phyloP scores from a whole-genome alignment of 1,140 invertebrate genomes.

The Diprion similis region DNA sequence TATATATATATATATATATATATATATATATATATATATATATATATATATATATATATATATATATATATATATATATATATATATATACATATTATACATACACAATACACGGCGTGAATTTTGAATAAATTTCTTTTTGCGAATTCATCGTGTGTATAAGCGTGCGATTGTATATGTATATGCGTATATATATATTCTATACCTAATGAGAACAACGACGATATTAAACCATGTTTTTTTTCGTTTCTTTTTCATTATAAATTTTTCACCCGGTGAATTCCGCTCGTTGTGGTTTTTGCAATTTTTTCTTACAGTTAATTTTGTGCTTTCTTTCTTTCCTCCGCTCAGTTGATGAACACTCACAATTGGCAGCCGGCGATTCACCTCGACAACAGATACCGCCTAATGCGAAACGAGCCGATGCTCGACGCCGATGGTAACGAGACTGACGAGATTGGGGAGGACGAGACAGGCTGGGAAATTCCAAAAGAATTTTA shows the following conservation, averaged over 20 bases:
- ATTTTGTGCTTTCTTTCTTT: slow-evolving; percentile 6
- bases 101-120: too few relatives aligned
- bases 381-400: slow-evolving; percentile 56
- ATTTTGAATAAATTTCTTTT: too few relatives aligned
- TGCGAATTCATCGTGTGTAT: too few relatives aligned
- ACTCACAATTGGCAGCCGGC: slow-evolving; percentile 35
- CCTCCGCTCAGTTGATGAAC: slow-evolving; percentile 36
- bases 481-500: background rate
- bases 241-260: background rate
- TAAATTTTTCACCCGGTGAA: background rate
- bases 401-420: slow-evolving; percentile 51
- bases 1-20: too few relatives aligned
- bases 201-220: too few relatives aligned
- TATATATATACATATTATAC: too few relatives aligned
- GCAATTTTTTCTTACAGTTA: background rate
- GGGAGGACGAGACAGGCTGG: slow-evolving; percentile 32
- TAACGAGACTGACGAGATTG: slow-evolving; percentile 42
- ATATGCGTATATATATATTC: too few relatives aligned
- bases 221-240: too few relatives aligned
- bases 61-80: too few relatives aligned
- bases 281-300: background rate
- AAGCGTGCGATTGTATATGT: too few relatives aligned
- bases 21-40: too few relatives aligned
- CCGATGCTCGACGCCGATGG: slow-evolving; percentile 50
- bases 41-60: too few relatives aligned